phyloP scores from a whole-genome alignment of 2,888 invertebrate genomes.

The Zaprionus obscuricornis region DNA sequence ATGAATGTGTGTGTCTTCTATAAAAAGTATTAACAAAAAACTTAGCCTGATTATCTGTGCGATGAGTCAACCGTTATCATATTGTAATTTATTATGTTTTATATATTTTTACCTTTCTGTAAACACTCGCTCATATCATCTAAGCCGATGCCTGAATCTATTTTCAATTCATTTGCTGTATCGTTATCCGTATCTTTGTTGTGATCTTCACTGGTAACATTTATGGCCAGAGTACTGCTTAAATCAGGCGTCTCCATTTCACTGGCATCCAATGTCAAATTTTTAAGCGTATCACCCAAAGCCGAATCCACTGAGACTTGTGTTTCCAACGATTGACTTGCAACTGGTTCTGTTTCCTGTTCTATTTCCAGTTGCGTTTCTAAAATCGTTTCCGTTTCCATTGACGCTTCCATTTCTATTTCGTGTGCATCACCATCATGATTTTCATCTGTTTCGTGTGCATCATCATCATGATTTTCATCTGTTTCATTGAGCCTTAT shows the following conservation, averaged over 20 bases:
- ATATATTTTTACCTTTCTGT: slow-evolving; percentile 60
- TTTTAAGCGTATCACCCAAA: slow-evolving; percentile 19
- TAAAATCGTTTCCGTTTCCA: too few relatives aligned
- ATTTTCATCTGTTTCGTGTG: background rate
- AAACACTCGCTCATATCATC: slow-evolving; percentile 29
- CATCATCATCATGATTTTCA: background rate
- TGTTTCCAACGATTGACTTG: background rate
- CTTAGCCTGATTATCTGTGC: slow-evolving; percentile 32
- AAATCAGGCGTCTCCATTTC: slow-evolving; percentile 12
- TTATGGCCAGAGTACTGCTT: slow-evolving; percentile 39
- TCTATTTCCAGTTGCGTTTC: slow-evolving; percentile 2
- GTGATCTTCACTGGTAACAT: slow-evolving; percentile 26
- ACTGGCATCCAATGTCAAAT: slow-evolving; percentile 16
- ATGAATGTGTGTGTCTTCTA: slow-evolving; percentile 36
- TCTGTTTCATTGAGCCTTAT: background rate
- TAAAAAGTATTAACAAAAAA: slow-evolving; percentile 62
- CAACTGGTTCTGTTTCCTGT: background rate
- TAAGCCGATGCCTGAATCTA: slow-evolving; percentile 54
- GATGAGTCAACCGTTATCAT: background rate
- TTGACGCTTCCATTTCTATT: too few relatives aligned
- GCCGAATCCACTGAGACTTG: slow-evolving; percentile 28
- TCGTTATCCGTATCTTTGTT: too few relatives aligned
- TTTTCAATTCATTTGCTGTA: too few relatives aligned
- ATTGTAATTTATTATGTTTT: slow-evolving; percentile 6
- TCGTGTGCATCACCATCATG: background rate